These are phyloP conservation scores for Ctenodactylus gundi DNA, from an alignment of 2,113 vertebrate genomes.

Conservation along the genomic window DNA sequence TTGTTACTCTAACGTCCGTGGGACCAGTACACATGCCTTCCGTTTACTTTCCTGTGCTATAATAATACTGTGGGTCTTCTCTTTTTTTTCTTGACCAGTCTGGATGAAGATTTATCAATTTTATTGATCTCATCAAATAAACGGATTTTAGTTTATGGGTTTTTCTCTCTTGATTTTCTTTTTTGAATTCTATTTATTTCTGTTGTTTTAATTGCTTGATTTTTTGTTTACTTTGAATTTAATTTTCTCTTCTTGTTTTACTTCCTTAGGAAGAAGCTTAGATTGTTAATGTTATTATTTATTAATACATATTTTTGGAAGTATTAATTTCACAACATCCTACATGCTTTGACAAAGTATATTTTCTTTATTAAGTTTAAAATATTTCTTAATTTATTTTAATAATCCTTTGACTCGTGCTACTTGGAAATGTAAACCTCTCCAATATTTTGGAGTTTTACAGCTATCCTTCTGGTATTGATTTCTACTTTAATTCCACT, in stretches of 20 bases:
- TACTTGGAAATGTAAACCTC: not conserved
- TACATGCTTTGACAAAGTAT: not conserved
- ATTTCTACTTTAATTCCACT: not conserved
- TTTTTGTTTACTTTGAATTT: not conserved
- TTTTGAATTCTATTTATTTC: not conserved
- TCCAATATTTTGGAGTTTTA: not conserved
- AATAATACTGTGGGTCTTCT: not conserved
- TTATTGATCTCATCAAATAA: not conserved
- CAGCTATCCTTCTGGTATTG: not conserved
- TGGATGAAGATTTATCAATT: not conserved
- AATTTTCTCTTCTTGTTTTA: not conserved
- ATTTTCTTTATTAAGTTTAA: not conserved
- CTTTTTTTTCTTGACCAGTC: not conserved
- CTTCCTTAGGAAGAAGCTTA: not conserved
- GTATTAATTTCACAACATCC: not conserved
- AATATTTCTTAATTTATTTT: not conserved
- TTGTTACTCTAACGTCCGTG: not conserved
- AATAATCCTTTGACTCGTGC: not conserved
- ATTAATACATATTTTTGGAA: not conserved
- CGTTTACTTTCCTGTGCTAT: not conserved
- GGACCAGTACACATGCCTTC: not conserved
- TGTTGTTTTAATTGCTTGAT: not conserved
- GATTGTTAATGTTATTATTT: not conserved
- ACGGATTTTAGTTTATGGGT: not conserved
- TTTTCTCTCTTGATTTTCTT: not conserved